A percentile compares a stretch with the other conserved stretches of the same genome.
These are phyloP conservation scores for Caenorhabditis sinica DNA, from an alignment of 2,888 invertebrate genomes.

Conservation along the genomic window DNA sequence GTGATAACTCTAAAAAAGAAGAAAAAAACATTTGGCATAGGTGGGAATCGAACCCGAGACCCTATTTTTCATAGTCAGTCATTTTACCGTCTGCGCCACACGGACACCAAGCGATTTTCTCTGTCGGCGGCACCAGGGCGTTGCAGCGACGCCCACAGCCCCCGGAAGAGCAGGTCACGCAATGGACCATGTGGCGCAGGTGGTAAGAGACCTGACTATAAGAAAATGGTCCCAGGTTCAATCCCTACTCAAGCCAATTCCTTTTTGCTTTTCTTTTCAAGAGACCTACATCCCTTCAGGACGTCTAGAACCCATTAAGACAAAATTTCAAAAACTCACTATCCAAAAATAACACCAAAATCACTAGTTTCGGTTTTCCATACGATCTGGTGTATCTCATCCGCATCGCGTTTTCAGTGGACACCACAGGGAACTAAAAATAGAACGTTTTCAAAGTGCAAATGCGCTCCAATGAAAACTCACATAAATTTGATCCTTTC, in stretches of 20 bases:
- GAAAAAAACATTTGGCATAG: background rate
- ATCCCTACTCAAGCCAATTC: too few relatives aligned
- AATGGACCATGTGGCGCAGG: too few relatives aligned
- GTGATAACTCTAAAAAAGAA: background rate
- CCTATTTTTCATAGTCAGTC: background rate
- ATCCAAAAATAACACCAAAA: slow-evolving; percentile 82
- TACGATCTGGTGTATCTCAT: slow-evolving; percentile 83
- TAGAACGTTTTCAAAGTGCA: background rate
- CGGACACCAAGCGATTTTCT: background rate
- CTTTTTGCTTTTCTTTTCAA: background rate
- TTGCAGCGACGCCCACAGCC: too few relatives aligned
- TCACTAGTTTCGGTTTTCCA: slow-evolving; percentile 79
- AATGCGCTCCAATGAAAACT: slow-evolving; percentile 23
- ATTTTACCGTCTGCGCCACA: slow-evolving; percentile 6
- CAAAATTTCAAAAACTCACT: slow-evolving; percentile 54
- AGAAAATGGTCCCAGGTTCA: too few relatives aligned
- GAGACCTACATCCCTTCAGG: too few relatives aligned
- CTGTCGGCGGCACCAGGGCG: too few relatives aligned
- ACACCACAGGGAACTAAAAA: slow-evolving; percentile 91
- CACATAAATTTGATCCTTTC: slow-evolving; percentile 71
- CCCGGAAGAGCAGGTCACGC: too few relatives aligned
- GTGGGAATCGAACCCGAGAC: background rate
- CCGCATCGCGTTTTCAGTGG: slow-evolving; percentile 86
- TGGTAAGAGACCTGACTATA: too few relatives aligned
- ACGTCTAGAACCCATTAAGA: too few relatives aligned